Conservation (phyloP, 1,140 invertebrate genomes). For the Idris sp. region DNA sequence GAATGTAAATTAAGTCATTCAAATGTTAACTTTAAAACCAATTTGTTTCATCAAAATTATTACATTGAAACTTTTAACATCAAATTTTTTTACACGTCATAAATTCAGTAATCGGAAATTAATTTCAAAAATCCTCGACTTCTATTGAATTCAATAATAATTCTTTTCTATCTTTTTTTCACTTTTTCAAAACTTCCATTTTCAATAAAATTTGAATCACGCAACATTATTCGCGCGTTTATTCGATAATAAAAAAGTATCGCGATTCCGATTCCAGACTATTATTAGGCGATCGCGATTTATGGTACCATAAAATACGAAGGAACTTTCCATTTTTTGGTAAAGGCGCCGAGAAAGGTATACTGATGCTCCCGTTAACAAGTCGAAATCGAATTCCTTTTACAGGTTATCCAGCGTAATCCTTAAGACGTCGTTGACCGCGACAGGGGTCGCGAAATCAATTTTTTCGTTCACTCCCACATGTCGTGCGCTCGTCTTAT, state of each 20-base stretch:
- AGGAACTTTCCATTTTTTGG: conserved; percentile 25
- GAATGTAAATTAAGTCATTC: too few species aligned
- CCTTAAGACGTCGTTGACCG: conserved; percentile 16
- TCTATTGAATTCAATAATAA: too few species aligned
- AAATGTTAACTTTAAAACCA: too few species aligned
- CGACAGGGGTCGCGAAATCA: conserved; percentile 34
- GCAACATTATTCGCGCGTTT: conserved; percentile 28
- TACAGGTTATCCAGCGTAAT: conserved; percentile 12
- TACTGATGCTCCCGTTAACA: conserved; percentile 33
- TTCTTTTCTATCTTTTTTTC: too few species aligned
- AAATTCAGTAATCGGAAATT: too few species aligned
- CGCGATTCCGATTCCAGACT: conserved; percentile 18
- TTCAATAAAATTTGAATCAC: conserved; percentile 25
- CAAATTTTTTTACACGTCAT: too few species aligned
- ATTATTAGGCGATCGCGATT: conserved; percentile 33
- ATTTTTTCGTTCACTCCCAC: too few species aligned
- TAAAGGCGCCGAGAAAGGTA: conserved; percentile 24
- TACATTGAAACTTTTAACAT: too few species aligned
- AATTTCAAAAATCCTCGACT: too few species aligned
- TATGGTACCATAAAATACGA: conserved; percentile 23
- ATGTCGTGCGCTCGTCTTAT: conserved; percentile 30
- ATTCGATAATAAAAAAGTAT: conserved; percentile 25
- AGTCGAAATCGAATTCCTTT: conserved; percentile 43
- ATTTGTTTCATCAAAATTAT: too few species aligned
- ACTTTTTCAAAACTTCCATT: too few species aligned